Conservation (phyloP, 2,888 invertebrate genomes). For the Drosophila birchii region DNA sequence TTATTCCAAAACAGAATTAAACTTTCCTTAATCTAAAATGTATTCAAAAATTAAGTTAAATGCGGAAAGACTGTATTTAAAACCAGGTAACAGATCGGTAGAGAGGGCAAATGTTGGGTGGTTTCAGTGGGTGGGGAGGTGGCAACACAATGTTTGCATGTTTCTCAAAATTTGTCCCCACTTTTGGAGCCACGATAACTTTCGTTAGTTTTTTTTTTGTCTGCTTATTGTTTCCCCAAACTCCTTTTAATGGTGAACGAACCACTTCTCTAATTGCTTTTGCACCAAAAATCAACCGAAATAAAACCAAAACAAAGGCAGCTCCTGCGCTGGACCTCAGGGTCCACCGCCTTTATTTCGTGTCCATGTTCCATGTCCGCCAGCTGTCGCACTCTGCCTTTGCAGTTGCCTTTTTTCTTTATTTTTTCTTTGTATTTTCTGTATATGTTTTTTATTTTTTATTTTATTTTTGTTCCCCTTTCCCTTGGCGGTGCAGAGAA, state of each 20-base stretch:
- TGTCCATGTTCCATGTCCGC: slow-evolving; percentile 63
- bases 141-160: slow-evolving; percentile 61
- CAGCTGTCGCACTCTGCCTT: slow-evolving; percentile 47
- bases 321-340: slow-evolving; percentile 32
- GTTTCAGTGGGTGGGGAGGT: slow-evolving; percentile 20
- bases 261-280: slow-evolving; percentile 75
- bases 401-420: slow-evolving; percentile 44
- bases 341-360: slow-evolving; percentile 27
- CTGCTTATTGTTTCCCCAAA: not conserved
- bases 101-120: slow-evolving; percentile 18
- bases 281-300: slow-evolving; percentile 19
- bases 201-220: slow-evolving; percentile 55
- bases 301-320: slow-evolving; percentile 16
- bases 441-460: slow-evolving; percentile 4
- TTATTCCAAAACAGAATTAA: not conserved
- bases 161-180: slow-evolving; percentile 71
- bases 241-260: slow-evolving; percentile 26
- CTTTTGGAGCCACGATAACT: slow-evolving; percentile 57
- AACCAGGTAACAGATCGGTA: not conserved
- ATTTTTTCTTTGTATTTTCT: slow-evolving; percentile 26
- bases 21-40: too few relatives aligned
- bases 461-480: slow-evolving; percentile 11
- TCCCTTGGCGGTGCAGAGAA: not conserved
- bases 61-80: not conserved
- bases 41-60: not conserved